These are phyloP conservation scores for Psococerastis gibbosa DNA, from an alignment of 2,888 invertebrate genomes.

Conservation along the genomic window DNA sequence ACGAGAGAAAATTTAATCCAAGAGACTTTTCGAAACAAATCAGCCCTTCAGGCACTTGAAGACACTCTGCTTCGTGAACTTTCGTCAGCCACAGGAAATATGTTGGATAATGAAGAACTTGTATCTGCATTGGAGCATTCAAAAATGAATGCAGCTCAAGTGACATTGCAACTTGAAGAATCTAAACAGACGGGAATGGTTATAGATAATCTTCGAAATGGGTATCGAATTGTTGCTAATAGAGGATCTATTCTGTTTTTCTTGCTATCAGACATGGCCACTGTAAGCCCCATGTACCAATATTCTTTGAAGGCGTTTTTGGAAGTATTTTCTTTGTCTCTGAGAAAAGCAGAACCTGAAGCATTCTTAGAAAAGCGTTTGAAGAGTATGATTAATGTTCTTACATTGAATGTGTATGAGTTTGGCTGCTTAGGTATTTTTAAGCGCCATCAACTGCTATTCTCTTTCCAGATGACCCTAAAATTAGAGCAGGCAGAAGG, in stretches of 20 bases:
- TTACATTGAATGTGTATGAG: constrained; percentile 76
- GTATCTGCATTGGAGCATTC: constrained; percentile 74
- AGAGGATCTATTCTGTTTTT: constrained; percentile 82
- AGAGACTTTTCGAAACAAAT: constrained; percentile 74
- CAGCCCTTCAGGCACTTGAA: constrained; percentile 61
- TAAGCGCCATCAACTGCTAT: constrained; percentile 75
- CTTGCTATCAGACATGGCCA: constrained; percentile 75
- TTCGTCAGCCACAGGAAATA: constrained; percentile 73
- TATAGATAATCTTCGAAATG: constrained; percentile 66
- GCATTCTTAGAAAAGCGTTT: constrained; percentile 53
- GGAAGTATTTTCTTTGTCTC: constrained; percentile 62
- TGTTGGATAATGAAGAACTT: constrained; percentile 79
- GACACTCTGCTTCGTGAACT: constrained; percentile 69
- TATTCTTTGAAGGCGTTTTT: constrained; percentile 73
- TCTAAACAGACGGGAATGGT: constrained; percentile 58
- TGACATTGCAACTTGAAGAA: constrained; percentile 53
- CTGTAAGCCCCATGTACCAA: constrained; percentile 81
- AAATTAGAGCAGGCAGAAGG: constrained; percentile 56
- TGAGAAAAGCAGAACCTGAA: constrained; percentile 68
- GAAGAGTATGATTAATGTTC: constrained; percentile 59
- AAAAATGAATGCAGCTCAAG: constrained; percentile 68
- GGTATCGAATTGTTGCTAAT: constrained; percentile 67
- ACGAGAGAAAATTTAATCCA: constrained; percentile 63
- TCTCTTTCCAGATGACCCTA: constrained; percentile 77
- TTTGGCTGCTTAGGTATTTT: constrained; percentile 87